Evolutionary conservation across 2,797 vertebrate genomes (phyloP), one percentile per base, ranked within the genome.

Genomic region (Eupleurogrammus muticus): DNA sequence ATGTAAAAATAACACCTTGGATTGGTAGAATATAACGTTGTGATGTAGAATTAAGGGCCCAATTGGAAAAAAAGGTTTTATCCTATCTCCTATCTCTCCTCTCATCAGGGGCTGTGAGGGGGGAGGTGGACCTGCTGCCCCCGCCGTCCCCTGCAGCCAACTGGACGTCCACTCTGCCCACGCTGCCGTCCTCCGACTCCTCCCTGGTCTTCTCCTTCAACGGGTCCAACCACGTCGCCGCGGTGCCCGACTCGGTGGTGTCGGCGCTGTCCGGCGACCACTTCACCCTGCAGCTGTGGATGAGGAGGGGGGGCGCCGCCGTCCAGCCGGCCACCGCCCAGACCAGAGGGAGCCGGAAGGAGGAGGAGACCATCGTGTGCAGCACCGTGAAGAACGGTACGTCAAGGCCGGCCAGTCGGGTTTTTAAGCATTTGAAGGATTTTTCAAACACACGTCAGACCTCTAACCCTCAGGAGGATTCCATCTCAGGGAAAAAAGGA

Each of bases 151-250:
- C 96, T 19, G 93, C 86, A 0, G 95, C 95, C 20, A 99, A 99
- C 90, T 99, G 98, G 98, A 99, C 97, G 0, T 93, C 96, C 0
- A 93, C 94, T 0, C 94, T 99, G 67, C 97, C 97, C 0, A 97
- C 98, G 9, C 96, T 99, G 60, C 97, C 98, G 59, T 99, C 97
- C 65, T 98, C 98, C 42, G 98, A 99, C 88, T 99, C 97, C 75
- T 99, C 97, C 67, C 95, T 98, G 38, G 97, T 99, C 79, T 99
- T 98, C 88, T 99, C 97, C 93, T 99, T 99, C 87, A 99, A 99
- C 0, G 97, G 96, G 51, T 98, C 97, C 65, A 89, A 86, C 66
- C 97, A 98, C n/a, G 95, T 97, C 0, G 96, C 97, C 5, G 93
- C 95, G 76, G 96, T 99, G 79, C 97, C 97, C 0, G 85, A 96